Evolutionary conservation across 1,140 invertebrate genomes (phyloP), one percentile per base, ranked within the genome.

Genomic region (Trachelipus rathkii): DNA sequence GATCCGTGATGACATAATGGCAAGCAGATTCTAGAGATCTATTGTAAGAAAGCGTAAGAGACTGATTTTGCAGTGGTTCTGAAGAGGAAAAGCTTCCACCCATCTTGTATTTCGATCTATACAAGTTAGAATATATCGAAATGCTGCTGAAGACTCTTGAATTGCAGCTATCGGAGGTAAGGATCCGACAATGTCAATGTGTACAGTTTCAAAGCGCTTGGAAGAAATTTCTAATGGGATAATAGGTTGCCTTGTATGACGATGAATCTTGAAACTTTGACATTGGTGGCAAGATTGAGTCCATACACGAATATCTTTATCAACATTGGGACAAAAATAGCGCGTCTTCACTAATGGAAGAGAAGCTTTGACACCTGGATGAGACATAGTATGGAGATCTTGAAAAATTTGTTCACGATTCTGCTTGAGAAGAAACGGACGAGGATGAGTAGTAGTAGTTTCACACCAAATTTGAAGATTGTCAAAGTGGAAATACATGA

Each of bases 1-100:
- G 44, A 33, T 75, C 75, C 0, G 71, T 76, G 67, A 72, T 76
- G 72, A 76, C 43, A 23, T 76, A 19, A 21, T 69, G 77, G 74
- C 1, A 78, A 78, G 1, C 77, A 10, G 43, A 78, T 73, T 13
- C 77, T 44, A 10, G 21, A 73, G 6, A 79, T 71, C 77, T 66
- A 78, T 45, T 78, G 24, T 11, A 78, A 15, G 33, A 79, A 79
- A 33, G 76, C 44, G 0, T 23, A 10, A 15, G 76, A 78, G 9
- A 79, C 76, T 11, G 43, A 23, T 15, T 21, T n/a, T 11, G 50
- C 5, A 15, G 2, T 21, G 46, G n/a, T 79, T 43, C 0, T 11
- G 7, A 3, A 78, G 21, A 0, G 77, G 77, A 0, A 23, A 23
- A 4, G 77, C 76, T 71, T 78, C 76, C 13, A 74, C 4, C 75